Evolutionary conservation across 2,888 invertebrate genomes (phyloP), one percentile per base, ranked within the genome.

Genomic region (Cremastobaeus sp.): DNA sequence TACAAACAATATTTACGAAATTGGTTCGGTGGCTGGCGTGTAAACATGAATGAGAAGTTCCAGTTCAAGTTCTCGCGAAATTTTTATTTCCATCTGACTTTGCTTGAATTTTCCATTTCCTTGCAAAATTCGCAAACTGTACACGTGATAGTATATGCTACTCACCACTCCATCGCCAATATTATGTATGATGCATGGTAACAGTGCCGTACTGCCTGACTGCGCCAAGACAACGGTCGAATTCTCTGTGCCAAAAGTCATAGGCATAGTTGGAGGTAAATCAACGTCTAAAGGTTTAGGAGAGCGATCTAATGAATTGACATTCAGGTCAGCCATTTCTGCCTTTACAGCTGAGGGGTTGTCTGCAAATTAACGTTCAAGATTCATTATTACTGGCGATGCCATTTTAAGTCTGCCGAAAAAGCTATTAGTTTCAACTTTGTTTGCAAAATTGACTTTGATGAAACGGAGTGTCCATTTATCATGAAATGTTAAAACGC

Each of bases 91-190:
- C n/a, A n/a, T n/a, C n/a, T n/a, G n/a, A n/a, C n/a, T n/a, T n/a
- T n/a, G n/a, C n/a, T n/a, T n/a, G n/a, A n/a, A n/a, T n/a, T n/a
- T n/a, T n/a, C n/a, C n/a, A n/a, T n/a, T n/a, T n/a, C n/a, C n/a
- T n/a, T n/a, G n/a, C n/a, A n/a, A n/a, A n/a, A n/a, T n/a, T n/a
- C n/a, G n/a, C n/a, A n/a, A n/a, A n/a, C n/a, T n/a, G n/a, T n/a
- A n/a, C n/a, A n/a, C n/a, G n/a, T n/a, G n/a, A n/a, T n/a, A n/a
- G n/a, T n/a, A n/a, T n/a, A n/a, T n/a, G n/a, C n/a, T 25, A 57
- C 95, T 94, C 88, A 96, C 96, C 91, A 94, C 93, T 82, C 95
- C 95, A 88, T 96, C 95, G 52, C 95, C 95, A 80, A 95, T 93
- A 86, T 95, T 94, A 86, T 93, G 93, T 76, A 96, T 94, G 76